Conservation (phyloP, 2,888 invertebrate genomes). For the Pandemis corylana region DNA sequence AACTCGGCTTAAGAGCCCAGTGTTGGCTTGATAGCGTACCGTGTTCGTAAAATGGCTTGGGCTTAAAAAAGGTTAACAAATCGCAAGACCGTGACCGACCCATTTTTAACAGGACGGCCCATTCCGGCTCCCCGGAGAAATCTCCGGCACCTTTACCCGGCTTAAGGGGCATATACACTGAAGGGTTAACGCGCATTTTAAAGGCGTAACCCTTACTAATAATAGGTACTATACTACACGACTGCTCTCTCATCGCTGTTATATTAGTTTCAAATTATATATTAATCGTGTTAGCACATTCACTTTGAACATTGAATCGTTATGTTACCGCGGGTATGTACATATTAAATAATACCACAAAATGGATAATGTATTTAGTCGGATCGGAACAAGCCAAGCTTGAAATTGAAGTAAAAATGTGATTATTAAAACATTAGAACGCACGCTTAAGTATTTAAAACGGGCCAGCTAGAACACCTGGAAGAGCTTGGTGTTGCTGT, state of each 20-base stretch:
- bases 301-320: too few relatives aligned
- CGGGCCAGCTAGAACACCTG: too few relatives aligned
- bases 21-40: conserved; percentile 31
- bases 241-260: background rate
- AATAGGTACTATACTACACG: background rate
- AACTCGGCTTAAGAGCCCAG: conserved; percentile 22
- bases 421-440: too few relatives aligned
- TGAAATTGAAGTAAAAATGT: too few relatives aligned
- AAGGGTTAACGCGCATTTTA: background rate
- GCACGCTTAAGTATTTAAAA: too few relatives aligned
- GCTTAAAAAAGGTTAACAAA: conserved; percentile 42
- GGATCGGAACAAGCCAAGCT: too few relatives aligned
- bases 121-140: conserved; percentile 16
- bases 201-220: background rate
- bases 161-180: conserved; percentile 1
- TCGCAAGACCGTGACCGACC: conserved; percentile 39
- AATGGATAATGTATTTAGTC: too few relatives aligned
- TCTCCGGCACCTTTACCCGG: conserved; percentile 29
- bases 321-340: too few relatives aligned
- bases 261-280: too few relatives aligned
- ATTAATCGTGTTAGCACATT: too few relatives aligned
- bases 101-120: conserved; percentile 37
- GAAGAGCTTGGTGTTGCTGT: too few relatives aligned
- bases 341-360: too few relatives aligned
- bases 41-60: conserved; percentile 28